Evolutionary conservation across 2,113 vertebrate genomes (phyloP), one percentile per base, ranked within the genome.

Genomic region (Trichomycterus rosablanca): DNA sequence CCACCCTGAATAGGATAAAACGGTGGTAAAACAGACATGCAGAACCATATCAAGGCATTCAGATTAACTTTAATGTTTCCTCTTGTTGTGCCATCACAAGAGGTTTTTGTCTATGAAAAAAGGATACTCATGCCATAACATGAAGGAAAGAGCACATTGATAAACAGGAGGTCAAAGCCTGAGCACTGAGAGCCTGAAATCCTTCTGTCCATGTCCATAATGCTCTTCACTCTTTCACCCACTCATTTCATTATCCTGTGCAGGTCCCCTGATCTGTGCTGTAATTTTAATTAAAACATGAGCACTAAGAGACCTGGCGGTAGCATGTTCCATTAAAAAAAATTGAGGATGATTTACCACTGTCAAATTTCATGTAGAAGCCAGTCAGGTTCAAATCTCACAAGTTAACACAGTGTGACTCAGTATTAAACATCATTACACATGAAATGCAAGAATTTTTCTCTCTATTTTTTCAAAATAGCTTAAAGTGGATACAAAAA

Each of bases 241-340:
- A 65, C 68, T 70, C 53, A 73, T 75, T 80, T 78, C 70, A 81
- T 80, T 76, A 79, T 46, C 55, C n/a, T 59, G 68, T 53, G 66
- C 72, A 74, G 39, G 54, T 68, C 61, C 70, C 72, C 75, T 83
- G 78, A 83, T 79, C 78, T 71, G 52, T 68, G 72, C 43, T 65
- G 32, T 71, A 72, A 78, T 77, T 82, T 82, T 80, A 83, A 85
- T 84, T 84, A 84, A 83, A 84, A 79, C 52, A 40, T 40, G 32
- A 71, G 64, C 39, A 62, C 39, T n/a, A n/a, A 45, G 49, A 49
- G 7, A 30, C 9, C 19, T 35, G 30, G 48, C 18, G 14, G 26
- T 52, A 28, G 35, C 59, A 52, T 52, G 18, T 44, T 44, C 39
- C 24, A 44, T 53, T 53, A n/a, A n/a, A n/a, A n/a, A n/a, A n/a